A percentile compares a stretch with the other conserved stretches of the same genome.
phyloP scores from a whole-genome alignment of 2,113 vertebrate genomes.

The Geococcyx californianus region DNA sequence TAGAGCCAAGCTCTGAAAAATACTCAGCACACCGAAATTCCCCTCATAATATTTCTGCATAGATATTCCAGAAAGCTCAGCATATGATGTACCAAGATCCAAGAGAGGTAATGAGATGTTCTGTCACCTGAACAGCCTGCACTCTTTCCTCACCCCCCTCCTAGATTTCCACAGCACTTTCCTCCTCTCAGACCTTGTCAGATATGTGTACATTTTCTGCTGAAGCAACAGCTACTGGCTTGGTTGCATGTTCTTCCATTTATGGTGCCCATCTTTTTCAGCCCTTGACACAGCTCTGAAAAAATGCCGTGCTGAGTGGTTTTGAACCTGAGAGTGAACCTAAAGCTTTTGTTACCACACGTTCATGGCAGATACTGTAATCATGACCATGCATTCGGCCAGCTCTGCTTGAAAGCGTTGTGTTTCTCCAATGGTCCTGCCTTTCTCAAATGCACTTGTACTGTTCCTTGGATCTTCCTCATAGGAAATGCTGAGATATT shows the following conservation, averaged over 20 bases:
- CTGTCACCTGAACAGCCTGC: not conserved
- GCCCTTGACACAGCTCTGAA: not conserved
- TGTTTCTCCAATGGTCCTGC: not conserved
- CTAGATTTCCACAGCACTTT: not conserved
- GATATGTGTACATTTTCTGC: not conserved
- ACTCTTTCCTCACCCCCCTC: not conserved
- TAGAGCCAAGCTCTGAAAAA: not conserved
- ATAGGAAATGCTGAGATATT: not conserved
- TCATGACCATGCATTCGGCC: not conserved
- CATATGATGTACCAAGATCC: rapidly evolving
- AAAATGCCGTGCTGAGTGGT: not conserved
- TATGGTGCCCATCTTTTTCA: not conserved
- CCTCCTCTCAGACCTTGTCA: not conserved
- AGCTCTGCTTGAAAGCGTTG: rapidly evolving
- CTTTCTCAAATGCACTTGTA: not conserved
- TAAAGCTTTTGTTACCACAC: not conserved
- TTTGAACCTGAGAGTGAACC: not conserved
- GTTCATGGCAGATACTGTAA: not conserved
- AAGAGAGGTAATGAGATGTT: not conserved
- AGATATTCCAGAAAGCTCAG: not conserved
- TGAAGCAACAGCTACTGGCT: not conserved
- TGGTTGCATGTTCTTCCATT: not conserved
- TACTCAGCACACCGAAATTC: not conserved
- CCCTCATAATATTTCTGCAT: not conserved
- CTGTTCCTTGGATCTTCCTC: not conserved